phyloP scores from a whole-genome alignment of 2,797 vertebrate genomes.

The Anisognathus igniventris region DNA sequence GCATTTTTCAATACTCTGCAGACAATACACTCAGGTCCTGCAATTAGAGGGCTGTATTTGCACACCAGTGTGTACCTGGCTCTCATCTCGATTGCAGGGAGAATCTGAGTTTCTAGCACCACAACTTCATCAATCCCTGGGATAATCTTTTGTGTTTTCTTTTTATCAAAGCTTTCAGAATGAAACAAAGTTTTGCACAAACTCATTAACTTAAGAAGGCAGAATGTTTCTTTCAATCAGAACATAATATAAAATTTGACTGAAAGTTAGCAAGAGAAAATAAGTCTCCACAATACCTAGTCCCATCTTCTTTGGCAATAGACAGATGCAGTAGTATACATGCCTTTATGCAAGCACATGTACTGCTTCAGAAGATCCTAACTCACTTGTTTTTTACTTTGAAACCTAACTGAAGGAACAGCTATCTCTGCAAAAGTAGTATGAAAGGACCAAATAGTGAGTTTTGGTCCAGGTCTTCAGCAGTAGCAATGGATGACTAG shows the following conservation, averaged over 20 bases:
- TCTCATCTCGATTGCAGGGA: neutral
- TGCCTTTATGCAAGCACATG: neutral
- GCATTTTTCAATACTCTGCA: neutral
- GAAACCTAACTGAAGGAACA: neutral
- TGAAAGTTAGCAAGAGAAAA: neutral
- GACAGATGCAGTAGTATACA: neutral
- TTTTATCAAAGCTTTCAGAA: neutral
- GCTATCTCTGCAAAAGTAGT: neutral
- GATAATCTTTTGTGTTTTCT: neutral
- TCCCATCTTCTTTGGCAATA: neutral
- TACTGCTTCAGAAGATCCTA: neutral
- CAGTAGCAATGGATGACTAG: neutral
- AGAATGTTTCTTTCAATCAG: neutral
- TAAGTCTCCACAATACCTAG: neutral
- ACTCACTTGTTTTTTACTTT: neutral
- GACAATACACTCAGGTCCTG: neutral
- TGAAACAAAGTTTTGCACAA: neutral
- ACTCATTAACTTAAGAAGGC: neutral
- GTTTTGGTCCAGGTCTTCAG: neutral
- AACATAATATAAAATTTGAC: neutral
- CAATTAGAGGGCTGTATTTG: neutral
- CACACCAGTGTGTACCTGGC: fast-evolving
- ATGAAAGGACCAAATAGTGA: neutral
- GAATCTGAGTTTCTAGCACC: neutral
- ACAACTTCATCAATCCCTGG: neutral